These are phyloP conservation scores for Microplitis deprimator DNA, from an alignment of 2,888 invertebrate species.

Conservation along the genomic window DNA sequence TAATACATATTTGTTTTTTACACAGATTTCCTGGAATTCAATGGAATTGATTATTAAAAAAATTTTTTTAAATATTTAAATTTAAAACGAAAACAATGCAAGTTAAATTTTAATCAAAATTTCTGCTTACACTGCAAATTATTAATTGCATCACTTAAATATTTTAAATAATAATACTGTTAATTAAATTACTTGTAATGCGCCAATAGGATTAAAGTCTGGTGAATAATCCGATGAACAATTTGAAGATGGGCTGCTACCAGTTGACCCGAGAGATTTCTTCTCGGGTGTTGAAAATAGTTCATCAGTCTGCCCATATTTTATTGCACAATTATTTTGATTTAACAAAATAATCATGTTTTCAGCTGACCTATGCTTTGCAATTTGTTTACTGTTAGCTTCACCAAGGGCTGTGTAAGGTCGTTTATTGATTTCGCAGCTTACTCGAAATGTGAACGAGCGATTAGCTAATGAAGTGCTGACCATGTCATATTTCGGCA, in stretches of 20 bases:
- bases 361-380: not conserved
- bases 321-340: not conserved
- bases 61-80: not conserved
- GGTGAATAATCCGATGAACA: not conserved
- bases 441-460: constrained; percentile 13
- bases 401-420: not conserved
- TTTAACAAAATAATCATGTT: not conserved
- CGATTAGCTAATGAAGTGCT: not conserved
- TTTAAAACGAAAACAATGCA: no score
- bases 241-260: no score
- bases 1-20: not conserved
- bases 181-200: no score
- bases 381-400: not conserved
- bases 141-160: no score
- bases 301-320: no score
- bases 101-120: no score
- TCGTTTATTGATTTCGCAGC: not conserved
- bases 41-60: not conserved
- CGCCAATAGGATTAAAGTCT: no score
- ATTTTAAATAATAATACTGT: no score
- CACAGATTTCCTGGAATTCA: not conserved
- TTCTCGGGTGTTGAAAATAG: no score
- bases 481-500: constrained; percentile 21
- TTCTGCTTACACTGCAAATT: no score
- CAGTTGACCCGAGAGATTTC: no score